Conservation (phyloP, 2,797 vertebrate genomes). For the Danionella dracula region DNA sequence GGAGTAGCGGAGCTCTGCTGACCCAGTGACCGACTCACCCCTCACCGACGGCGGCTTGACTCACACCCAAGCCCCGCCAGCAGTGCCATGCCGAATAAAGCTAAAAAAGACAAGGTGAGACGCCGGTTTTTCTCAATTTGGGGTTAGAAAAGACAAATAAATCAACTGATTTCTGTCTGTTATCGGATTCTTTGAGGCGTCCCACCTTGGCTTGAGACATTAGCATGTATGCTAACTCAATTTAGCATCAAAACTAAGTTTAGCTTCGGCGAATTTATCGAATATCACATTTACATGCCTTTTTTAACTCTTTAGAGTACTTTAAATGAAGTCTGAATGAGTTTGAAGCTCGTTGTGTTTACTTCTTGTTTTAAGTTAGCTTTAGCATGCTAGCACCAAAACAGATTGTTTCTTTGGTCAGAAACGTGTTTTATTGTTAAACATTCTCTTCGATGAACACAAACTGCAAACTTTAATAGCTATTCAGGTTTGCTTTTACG, state of each 20-base stretch:
- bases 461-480: neutral
- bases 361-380: neutral
- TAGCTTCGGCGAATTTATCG: neutral
- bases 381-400: neutral
- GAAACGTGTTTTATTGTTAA: neutral
- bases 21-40: too few relatives aligned
- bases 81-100: constrained; percentile 77
- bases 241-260: neutral
- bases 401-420: too few relatives aligned
- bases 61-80: neutral
- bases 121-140: too few relatives aligned
- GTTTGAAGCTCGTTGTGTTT: neutral
- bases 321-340: neutral
- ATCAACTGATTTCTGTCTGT: neutral
- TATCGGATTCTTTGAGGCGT: neutral
- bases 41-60: too few relatives aligned
- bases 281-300: too few relatives aligned
- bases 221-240: constrained; percentile 13
- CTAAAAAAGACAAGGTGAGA: constrained; percentile 78
- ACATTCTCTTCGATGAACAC: fast-evolving
- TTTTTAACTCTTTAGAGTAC: neutral
- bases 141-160: neutral
- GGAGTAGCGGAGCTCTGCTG: too few relatives aligned
- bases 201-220: neutral
- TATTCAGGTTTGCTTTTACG: neutral